These are phyloP conservation scores for Tupaia chinensis DNA, from an alignment of 2,113 vertebrate species.

Conservation along the genomic window DNA sequence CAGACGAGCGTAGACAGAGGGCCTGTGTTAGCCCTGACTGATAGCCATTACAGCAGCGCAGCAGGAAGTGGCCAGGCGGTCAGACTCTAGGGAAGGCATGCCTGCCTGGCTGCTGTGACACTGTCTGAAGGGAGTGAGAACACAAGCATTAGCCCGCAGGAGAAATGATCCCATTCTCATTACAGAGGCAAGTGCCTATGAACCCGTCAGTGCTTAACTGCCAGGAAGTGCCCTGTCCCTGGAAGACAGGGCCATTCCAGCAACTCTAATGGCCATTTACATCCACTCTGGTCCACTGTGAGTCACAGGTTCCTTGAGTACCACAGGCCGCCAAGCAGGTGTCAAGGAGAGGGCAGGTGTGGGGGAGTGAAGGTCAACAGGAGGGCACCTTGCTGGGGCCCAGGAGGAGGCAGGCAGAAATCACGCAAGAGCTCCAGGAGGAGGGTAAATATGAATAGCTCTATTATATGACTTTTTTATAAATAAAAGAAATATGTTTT, in stretches of 20 bases:
- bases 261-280: background rate
- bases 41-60: background rate
- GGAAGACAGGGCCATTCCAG: slow-evolving; percentile 15
- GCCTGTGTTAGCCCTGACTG: background rate
- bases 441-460: slow-evolving; percentile 78
- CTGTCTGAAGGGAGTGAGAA: background rate
- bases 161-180: slow-evolving; percentile 62
- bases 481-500: slow-evolving; percentile 84
- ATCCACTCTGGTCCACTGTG: background rate
- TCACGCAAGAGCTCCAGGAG: background rate
- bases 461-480: slow-evolving; percentile 80
- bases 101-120: background rate
- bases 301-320: background rate
- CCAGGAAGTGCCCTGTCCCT: background rate
- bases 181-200: slow-evolving; percentile 31
- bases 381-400: background rate
- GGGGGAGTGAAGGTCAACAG: slow-evolving; percentile 62
- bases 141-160: background rate
- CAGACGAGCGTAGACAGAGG: background rate
- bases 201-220: slow-evolving; percentile 39
- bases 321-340: background rate
- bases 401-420: slow-evolving; percentile 49
- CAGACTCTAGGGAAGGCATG: background rate
- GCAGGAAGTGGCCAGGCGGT: background rate
- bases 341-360: slow-evolving; percentile 61